These are phyloP conservation scores for Glossophaga mutica DNA, from an alignment of 2,797 vertebrate species.

Conservation along the genomic window DNA sequence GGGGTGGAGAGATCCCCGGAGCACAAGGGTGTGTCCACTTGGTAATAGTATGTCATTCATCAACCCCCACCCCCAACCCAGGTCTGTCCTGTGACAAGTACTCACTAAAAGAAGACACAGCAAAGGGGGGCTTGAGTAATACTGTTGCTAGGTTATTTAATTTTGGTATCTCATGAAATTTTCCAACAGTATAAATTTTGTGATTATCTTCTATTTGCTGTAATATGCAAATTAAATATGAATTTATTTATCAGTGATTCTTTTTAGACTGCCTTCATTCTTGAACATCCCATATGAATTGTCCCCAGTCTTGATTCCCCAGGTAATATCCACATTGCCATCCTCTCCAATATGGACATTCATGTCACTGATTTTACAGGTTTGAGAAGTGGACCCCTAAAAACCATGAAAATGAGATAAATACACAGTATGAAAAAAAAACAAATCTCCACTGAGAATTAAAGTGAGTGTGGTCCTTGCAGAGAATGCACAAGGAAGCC, in stretches of 20 bases:
- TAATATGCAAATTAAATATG: not conserved
- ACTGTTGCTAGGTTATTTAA: not conserved
- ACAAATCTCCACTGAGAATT: not conserved
- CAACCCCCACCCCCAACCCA: too few relatives aligned
- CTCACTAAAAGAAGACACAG: not conserved
- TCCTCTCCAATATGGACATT: not conserved
- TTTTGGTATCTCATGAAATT: not conserved
- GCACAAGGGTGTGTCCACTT: too few relatives aligned
- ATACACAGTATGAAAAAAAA: not conserved
- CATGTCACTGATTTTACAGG: not conserved
- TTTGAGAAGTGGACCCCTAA: not conserved
- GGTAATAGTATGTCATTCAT: too few relatives aligned
- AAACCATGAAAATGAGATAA: conserved; percentile 8
- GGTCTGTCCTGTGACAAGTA: not conserved
- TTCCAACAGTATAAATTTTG: not conserved
- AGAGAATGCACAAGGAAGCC: not conserved
- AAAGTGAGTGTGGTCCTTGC: not conserved
- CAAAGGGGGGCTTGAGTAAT: not conserved
- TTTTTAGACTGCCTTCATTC: not conserved
- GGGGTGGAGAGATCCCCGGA: too few relatives aligned
- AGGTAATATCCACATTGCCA: not conserved
- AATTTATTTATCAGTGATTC: not conserved
- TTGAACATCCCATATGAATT: not conserved
- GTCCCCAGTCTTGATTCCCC: not conserved
- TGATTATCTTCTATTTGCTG: not conserved